A percentile compares a stretch with the other conserved stretches of the same genome.
phyloP scores from a whole-genome alignment of 2,797 vertebrate species.

The Tokudaia tokunoshimensis region DNA sequence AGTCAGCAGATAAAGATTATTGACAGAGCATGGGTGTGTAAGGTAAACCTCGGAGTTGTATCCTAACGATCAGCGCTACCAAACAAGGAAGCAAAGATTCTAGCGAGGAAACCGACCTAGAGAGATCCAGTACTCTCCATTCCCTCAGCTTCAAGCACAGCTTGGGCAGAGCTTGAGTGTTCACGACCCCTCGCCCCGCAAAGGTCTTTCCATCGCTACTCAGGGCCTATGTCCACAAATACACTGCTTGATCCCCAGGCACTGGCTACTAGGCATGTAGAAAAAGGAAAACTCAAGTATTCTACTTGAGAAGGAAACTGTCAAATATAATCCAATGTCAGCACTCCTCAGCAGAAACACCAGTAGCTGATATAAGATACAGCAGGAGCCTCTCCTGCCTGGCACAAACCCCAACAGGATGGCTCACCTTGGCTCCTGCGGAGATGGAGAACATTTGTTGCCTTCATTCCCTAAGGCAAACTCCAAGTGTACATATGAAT shows the following conservation, averaged over 20 bases:
- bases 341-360: conserved; percentile 66
- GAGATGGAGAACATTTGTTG: conserved; percentile 27
- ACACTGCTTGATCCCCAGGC: conserved; percentile 66
- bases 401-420: conserved; percentile 61
- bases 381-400: conserved; percentile 43
- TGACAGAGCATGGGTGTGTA: conserved; percentile 44
- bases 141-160: conserved; percentile 50
- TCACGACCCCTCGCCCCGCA: conserved; percentile 30
- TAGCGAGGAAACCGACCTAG: conserved; percentile 36
- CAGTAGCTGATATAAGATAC: conserved; percentile 68
- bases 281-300: conserved; percentile 75
- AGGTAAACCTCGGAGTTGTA: conserved; percentile 37
- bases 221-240: conserved; percentile 51
- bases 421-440: conserved; percentile 61
- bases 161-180: conserved; percentile 34
- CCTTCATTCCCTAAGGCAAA: conserved; percentile 56
- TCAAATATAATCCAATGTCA: conserved; percentile 71
- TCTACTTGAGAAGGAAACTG: conserved; percentile 67
- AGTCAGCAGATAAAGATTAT: conserved; percentile 33
- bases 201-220: conserved; percentile 50
- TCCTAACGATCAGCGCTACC: conserved; percentile 59
- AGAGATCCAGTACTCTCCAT: conserved; percentile 46
- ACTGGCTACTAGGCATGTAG: conserved; percentile 52
- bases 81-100: conserved; percentile 52
- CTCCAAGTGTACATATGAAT: background rate